These are phyloP conservation scores for Adelognathus sp. DNA, from an alignment of 2,888 invertebrate genomes.

Conservation along the genomic window DNA sequence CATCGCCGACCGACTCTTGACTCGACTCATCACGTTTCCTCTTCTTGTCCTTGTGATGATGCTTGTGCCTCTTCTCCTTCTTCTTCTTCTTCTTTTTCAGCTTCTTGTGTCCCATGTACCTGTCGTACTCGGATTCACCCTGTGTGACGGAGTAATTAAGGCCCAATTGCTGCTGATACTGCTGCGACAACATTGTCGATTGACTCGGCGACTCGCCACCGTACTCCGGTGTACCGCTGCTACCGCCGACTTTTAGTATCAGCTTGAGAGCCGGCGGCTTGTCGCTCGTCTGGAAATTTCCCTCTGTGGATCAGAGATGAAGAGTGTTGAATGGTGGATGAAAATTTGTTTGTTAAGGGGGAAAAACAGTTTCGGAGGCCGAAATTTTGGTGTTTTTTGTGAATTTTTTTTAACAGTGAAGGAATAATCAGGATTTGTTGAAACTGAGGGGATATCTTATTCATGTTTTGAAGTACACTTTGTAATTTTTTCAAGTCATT, in stretches of 20 bases:
- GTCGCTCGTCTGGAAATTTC: slow-evolving; percentile 75
- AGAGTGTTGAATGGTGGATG: neutral
- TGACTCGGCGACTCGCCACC: slow-evolving; percentile 74
- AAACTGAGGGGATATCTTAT: too few relatives aligned
- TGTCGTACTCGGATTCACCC: slow-evolving; percentile 77
- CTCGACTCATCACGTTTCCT: slow-evolving; percentile 85
- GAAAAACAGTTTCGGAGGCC: too few relatives aligned
- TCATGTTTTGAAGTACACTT: too few relatives aligned
- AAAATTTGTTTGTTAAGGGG: neutral
- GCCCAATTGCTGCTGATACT: slow-evolving; percentile 78
- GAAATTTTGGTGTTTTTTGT: too few relatives aligned
- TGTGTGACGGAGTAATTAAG: slow-evolving; percentile 78
- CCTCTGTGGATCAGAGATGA: slow-evolving; percentile 65
- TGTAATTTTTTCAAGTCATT: too few relatives aligned
- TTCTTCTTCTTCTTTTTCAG: slow-evolving; percentile 91
- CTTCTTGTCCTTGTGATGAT: slow-evolving; percentile 87
- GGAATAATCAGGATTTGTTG: too few relatives aligned
- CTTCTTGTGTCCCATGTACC: slow-evolving; percentile 84
- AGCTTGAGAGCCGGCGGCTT: slow-evolving; percentile 86
- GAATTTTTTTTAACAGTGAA: too few relatives aligned
- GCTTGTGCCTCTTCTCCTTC: slow-evolving; percentile 88
- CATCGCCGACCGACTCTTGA: slow-evolving; percentile 84
- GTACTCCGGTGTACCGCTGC: slow-evolving; percentile 86
- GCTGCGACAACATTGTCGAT: slow-evolving; percentile 76
- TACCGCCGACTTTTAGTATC: slow-evolving; percentile 88